Percentiles rank a stretch among this genome's conserved stretches.
These are phyloP conservation scores for Catharus ustulatus DNA, from an alignment of 2,797 vertebrate species.

Conservation along the genomic window DNA sequence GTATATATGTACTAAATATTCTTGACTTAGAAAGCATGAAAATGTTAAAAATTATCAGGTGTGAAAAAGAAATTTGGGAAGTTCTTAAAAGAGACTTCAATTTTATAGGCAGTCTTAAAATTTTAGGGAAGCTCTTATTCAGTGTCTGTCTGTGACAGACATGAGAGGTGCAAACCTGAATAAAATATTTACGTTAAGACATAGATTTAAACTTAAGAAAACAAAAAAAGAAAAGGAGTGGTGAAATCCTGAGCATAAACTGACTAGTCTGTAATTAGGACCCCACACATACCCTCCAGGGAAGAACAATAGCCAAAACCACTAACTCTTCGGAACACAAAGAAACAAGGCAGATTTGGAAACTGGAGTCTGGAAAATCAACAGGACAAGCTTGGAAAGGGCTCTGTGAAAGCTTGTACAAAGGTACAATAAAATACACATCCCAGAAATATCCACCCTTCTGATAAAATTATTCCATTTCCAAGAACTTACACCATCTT, in stretches of 20 bases:
- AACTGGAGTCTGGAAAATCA: not conserved
- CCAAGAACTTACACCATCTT: not conserved
- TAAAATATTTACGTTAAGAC: not conserved
- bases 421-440: not conserved
- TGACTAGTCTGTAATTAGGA: slow-evolving; percentile 19
- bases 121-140: not conserved
- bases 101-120: not conserved
- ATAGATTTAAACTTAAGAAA: not conserved
- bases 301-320: not conserved
- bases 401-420: not conserved
- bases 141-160: not conserved
- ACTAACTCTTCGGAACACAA: not conserved
- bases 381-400: not conserved
- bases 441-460: not conserved
- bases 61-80: not conserved
- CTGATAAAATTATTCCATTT: not conserved
- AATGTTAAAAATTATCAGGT: not conserved
- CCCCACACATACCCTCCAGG: not conserved
- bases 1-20: not conserved
- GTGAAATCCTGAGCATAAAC: not conserved
- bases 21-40: not conserved
- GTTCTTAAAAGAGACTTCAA: not conserved
- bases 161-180: not conserved
- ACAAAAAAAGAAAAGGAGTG: not conserved
- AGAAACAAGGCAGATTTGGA: slow-evolving; percentile 1